Conservation (phyloP, 2,113 vertebrate genomes). For the Athene cunicularia region DNA sequence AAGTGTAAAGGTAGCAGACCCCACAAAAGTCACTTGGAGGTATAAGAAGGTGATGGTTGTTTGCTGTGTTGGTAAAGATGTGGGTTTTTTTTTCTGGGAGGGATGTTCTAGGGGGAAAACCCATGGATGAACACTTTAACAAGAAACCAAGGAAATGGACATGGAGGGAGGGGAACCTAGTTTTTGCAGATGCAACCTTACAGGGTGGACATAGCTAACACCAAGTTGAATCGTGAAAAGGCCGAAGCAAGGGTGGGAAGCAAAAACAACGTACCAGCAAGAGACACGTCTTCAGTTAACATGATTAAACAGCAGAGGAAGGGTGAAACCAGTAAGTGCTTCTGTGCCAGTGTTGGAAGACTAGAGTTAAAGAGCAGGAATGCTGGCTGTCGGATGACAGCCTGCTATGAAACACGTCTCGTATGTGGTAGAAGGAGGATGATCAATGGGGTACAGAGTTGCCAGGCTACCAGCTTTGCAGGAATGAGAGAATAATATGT, state of each 20-base stretch:
- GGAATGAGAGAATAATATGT: background rate
- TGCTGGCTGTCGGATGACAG: background rate
- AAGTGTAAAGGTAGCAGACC: background rate
- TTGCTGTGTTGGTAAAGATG: background rate
- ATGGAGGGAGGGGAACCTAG: rapidly evolving
- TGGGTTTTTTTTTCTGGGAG: background rate
- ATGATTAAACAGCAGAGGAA: background rate
- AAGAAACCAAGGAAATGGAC: background rate
- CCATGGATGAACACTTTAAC: background rate
- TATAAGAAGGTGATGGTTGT: background rate
- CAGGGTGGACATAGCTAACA: no score
- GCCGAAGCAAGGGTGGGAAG: background rate
- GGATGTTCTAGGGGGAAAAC: background rate
- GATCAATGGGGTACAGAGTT: background rate
- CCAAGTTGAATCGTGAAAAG: background rate
- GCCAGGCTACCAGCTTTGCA: background rate
- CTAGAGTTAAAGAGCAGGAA: background rate
- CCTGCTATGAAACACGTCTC: background rate
- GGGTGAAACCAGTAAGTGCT: background rate
- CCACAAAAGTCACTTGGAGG: background rate
- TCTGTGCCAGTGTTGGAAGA: background rate
- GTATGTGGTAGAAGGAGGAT: background rate
- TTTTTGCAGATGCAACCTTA: background rate
- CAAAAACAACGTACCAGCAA: background rate
- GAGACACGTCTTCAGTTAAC: background rate